Conservation (phyloP, 1,140 invertebrate species). For the Aphelenchoides avenae region DNA sequence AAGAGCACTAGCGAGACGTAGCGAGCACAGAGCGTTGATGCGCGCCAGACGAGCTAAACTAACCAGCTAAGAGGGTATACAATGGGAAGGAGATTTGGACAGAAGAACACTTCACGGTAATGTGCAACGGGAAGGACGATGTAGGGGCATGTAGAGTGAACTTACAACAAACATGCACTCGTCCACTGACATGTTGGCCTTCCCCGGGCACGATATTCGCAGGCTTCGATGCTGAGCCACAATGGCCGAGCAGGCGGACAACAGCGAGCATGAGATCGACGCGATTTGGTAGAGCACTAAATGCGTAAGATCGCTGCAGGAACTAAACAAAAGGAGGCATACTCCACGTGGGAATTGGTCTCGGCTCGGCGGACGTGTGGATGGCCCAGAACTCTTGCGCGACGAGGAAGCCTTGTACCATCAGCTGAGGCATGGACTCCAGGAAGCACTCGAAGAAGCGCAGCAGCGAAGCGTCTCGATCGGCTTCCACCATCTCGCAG, state of each 20-base stretch:
- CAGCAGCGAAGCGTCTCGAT: constrained; percentile 22
- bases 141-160: background rate
- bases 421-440: constrained; percentile 24
- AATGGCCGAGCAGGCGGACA: constrained; percentile 17
- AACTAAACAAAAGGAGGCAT: background rate
- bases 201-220: constrained; percentile 18
- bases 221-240: constrained; percentile 19
- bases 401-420: constrained; percentile 26
- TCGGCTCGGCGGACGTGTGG: background rate
- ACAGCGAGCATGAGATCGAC: constrained; percentile 20
- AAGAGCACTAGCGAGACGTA: constrained; percentile 18
- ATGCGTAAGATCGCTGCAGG: constrained; percentile 1
- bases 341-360: constrained; percentile 5
- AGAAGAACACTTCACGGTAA: too few species aligned
- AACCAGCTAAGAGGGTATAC: too few species aligned
- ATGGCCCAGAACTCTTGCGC: constrained; percentile 21
- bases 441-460: constrained; percentile 22
- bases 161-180: constrained; percentile 29
- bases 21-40: constrained; percentile 16
- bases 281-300: constrained; percentile 15
- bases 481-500: constrained; percentile 28
- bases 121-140: too few species aligned
- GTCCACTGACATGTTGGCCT: constrained; percentile 12
- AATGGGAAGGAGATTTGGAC: too few species aligned
- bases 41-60: constrained; percentile 24